Conservation (phyloP, 2,113 vertebrate genomes). For the Perccottus glenii region DNA sequence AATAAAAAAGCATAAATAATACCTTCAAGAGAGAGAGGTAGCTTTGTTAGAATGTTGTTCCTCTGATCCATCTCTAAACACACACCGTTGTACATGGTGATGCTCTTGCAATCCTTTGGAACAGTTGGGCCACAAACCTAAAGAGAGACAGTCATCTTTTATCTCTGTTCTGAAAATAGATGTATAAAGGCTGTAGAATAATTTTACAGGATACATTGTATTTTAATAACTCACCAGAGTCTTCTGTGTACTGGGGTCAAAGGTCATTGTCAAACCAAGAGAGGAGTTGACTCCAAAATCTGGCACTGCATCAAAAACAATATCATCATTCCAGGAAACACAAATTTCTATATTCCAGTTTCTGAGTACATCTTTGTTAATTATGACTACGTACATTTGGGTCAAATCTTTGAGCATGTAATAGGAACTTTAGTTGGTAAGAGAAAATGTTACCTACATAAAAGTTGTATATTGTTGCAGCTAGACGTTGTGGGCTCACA, state of each 20-base stretch:
- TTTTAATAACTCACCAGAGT: constrained; percentile 59
- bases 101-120: constrained; percentile 65
- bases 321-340: background rate
- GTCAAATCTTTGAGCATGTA: background rate
- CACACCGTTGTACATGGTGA: constrained; percentile 71
- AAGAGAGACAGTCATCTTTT: constrained; percentile 4
- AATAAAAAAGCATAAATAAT: background rate
- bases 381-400: background rate
- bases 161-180: no score
- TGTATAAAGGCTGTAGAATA: no score
- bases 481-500: constrained; percentile 16
- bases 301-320: constrained; percentile 54
- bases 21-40: constrained; percentile 52
- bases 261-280: constrained; percentile 74
- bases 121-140: constrained; percentile 78
- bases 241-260: constrained; percentile 18
- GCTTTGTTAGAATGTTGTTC: fast-evolving
- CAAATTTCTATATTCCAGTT: no score
- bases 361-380: background rate
- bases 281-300: constrained; percentile 70
- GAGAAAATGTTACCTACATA: constrained; percentile 21
- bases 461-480: background rate
- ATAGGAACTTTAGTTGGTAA: no score
- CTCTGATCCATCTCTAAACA: constrained; percentile 32
- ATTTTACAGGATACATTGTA: background rate